Percentiles rank a stretch among this genome's conserved stretches.
Conservation (phyloP, 2,113 vertebrate species). For the Thamnophis sirtalis region DNA sequence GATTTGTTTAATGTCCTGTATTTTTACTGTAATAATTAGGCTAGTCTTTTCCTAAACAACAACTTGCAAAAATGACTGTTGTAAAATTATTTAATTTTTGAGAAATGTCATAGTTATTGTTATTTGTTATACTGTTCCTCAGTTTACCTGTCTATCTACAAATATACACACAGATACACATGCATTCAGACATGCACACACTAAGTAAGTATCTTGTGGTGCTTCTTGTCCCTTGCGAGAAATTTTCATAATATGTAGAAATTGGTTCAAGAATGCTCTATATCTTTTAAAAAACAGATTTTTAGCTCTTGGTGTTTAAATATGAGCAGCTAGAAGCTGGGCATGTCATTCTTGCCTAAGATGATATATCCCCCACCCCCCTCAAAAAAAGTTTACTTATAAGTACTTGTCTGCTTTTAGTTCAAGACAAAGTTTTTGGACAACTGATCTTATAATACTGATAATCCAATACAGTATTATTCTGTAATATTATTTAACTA, state of each 20-base stretch:
- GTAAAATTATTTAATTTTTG: background rate
- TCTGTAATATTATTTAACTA: background rate
- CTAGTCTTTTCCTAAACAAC: background rate
- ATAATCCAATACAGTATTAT: background rate
- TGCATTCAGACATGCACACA: background rate
- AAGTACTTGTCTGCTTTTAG: background rate
- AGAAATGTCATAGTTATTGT: background rate
- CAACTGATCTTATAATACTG: background rate
- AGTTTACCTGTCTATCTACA: background rate
- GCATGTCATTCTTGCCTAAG: background rate
- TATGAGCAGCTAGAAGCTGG: background rate
- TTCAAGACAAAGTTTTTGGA: background rate
- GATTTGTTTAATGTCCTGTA: background rate
- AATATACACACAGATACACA: background rate
- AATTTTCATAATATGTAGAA: background rate
- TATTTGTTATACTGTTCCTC: background rate
- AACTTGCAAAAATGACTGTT: background rate
- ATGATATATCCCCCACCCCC: background rate
- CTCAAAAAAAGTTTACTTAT: background rate
- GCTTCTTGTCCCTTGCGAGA: background rate
- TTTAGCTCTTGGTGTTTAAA: background rate
- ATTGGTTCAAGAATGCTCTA: background rate
- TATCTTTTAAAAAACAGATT: background rate
- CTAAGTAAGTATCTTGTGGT: background rate
- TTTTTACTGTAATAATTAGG: background rate